Evolutionary conservation across 2,113 vertebrate genomes (phyloP), one percentile per base, ranked within the genome.

Genomic region (Thunnus thynnus): DNA sequence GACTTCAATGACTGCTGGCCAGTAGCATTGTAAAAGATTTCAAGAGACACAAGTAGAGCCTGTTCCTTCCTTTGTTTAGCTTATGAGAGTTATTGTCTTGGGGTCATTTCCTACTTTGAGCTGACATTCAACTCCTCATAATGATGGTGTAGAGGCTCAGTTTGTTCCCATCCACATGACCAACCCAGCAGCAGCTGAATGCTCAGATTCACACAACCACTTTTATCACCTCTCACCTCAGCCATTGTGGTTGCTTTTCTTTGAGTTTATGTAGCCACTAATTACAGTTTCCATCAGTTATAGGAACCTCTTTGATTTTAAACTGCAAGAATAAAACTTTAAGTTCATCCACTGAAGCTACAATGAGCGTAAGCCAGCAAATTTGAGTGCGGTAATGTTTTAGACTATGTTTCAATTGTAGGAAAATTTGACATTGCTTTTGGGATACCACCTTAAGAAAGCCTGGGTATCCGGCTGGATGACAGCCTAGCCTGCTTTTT

Each of bases 231-330:
- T 41, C 7, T 46, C 32, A 64, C 9, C 18, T 50, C 4, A 8
- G n/a, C 54, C 22, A 51, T 57, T 76, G 13, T 32, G 47, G 25
- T 17, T 66, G 52, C 46, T 50, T 63, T 61, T 70, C 41, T 57
- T 32, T 62, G 32, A 44, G 4, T 56, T 72, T 22, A 57, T 57
- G 20, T 51, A 30, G 51, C 5, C 18, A 27, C 44, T 30, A 20
- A 20, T 20, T 56, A 67, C 16, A 67, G 55, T 32, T 60, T 46
- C 36, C 47, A 46, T 50, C 13, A 47, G 3, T 51, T 10, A 56
- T 10, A 41, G 10, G 5, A 32, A 11, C 17, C 8, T 48, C 52
- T 57, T 47, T n/a, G 3, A 77, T 60, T 67, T 66, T 17, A 65
- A 25, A 54, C 5, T 47, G n/a, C 3, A 61, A 32, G 36, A 41